phyloP scores from a whole-genome alignment of 2,113 vertebrate genomes.

The Hippocampus abdominalis region DNA sequence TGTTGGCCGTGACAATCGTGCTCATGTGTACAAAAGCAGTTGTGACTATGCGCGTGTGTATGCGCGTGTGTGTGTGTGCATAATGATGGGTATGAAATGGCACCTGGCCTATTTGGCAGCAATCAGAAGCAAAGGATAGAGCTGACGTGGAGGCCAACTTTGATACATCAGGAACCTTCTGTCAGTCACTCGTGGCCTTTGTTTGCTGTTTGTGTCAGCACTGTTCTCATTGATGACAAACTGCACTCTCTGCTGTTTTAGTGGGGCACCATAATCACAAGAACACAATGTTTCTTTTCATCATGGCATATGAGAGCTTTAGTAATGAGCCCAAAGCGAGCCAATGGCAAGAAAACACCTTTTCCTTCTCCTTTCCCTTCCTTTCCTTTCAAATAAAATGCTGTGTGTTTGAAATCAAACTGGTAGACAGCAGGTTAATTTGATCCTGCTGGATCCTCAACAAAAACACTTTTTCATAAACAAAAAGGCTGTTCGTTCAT shows the following conservation, averaged over 20 bases:
- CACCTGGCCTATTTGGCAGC: constrained; percentile 9
- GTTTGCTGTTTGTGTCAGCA: constrained; percentile 14
- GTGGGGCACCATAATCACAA: constrained; percentile 8
- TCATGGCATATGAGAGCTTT: constrained; percentile 13
- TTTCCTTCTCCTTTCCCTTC: not conserved
- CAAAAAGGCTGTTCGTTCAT: not conserved
- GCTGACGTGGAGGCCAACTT: constrained; percentile 1
- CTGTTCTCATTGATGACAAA: constrained; percentile 14
- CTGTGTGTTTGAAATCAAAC: not conserved
- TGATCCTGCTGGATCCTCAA: not conserved
- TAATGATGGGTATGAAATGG: constrained; percentile 30
- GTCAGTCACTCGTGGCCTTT: not conserved
- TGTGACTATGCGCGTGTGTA: not conserved
- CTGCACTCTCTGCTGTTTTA: constrained; percentile 5
- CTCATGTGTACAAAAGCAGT: constrained; percentile 22
- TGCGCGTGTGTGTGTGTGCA: not conserved
- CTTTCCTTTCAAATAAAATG: not conserved
- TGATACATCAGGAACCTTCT: not conserved
- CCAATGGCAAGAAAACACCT: not conserved
- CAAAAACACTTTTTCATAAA: not conserved
- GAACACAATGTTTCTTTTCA: constrained; percentile 12
- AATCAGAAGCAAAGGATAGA: not conserved
- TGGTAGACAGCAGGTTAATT: not conserved
- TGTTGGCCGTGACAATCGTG: constrained; percentile 17
- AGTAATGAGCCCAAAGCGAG: constrained; percentile 9